These are phyloP conservation scores for Pachycephala philippinensis DNA, from an alignment of 2,113 vertebrate species.

Conservation along the genomic window DNA sequence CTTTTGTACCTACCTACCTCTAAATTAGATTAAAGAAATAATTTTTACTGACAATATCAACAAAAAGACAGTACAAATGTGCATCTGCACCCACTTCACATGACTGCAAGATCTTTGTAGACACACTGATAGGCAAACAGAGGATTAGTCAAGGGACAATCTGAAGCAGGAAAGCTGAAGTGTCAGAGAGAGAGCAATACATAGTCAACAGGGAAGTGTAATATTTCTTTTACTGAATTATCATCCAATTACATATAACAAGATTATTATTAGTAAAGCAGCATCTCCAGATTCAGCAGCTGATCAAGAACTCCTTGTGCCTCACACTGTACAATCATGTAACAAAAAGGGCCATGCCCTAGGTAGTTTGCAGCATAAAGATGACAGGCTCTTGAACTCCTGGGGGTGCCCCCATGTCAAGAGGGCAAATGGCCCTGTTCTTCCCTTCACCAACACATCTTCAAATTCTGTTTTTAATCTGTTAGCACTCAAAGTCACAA, in stretches of 20 bases:
- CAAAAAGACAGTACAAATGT: background rate
- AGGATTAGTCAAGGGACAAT: background rate
- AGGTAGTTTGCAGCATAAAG: background rate
- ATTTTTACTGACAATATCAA: background rate
- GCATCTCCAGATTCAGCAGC: background rate
- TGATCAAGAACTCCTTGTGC: background rate
- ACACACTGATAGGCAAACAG: background rate
- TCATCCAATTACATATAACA: background rate
- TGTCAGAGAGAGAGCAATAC: background rate
- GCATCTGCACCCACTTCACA: background rate
- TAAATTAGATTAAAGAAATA: background rate
- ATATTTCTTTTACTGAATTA: background rate
- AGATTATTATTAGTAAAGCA: background rate
- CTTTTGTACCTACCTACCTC: background rate
- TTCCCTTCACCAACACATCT: background rate
- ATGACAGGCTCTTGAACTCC: background rate
- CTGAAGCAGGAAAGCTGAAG: background rate
- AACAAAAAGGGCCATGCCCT: background rate
- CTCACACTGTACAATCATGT: background rate
- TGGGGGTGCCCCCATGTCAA: accelerated
- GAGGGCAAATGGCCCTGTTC: background rate
- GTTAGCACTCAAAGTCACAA: background rate
- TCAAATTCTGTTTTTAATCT: background rate
- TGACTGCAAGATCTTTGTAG: background rate
- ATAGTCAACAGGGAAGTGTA: background rate